phyloP scores from a whole-genome alignment of 2,797 vertebrate species.

The Falco naumanni region DNA sequence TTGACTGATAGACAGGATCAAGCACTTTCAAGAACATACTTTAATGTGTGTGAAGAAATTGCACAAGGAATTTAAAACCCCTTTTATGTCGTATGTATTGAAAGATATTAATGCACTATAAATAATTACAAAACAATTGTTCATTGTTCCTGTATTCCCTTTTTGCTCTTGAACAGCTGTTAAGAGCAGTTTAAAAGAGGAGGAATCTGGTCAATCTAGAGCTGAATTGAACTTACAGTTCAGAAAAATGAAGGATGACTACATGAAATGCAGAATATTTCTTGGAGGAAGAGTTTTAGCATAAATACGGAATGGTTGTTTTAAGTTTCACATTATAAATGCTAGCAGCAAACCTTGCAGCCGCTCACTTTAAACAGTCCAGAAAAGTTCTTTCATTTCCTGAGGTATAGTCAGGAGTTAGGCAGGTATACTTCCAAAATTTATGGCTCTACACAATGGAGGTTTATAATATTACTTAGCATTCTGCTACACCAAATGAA shows the following conservation, averaged over 20 bases:
- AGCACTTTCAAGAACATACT: not conserved
- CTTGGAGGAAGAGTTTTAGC: not conserved
- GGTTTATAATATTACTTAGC: not conserved
- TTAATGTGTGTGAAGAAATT: not conserved
- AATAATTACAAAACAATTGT: not conserved
- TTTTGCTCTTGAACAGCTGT: not conserved
- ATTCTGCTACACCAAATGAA: not conserved
- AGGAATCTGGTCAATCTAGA: not conserved
- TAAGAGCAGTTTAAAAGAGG: not conserved
- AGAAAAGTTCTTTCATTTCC: not conserved
- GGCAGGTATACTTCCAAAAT: not conserved
- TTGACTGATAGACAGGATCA: not conserved
- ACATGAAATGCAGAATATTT: not conserved
- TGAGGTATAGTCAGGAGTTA: not conserved
- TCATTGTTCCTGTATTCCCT: not conserved
- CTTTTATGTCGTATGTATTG: not conserved
- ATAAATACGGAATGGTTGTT: not conserved
- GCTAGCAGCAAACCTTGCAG: not conserved
- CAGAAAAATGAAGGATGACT: not conserved
- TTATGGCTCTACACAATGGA: not conserved
- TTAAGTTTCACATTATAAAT: not conserved
- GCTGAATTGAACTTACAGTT: not conserved
- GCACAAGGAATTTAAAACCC: not conserved
- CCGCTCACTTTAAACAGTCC: not conserved
- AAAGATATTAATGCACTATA: not conserved